Base-by-base conservation (phyloP, 2,888 invertebrate species). In the Leucania comma region DNA sequence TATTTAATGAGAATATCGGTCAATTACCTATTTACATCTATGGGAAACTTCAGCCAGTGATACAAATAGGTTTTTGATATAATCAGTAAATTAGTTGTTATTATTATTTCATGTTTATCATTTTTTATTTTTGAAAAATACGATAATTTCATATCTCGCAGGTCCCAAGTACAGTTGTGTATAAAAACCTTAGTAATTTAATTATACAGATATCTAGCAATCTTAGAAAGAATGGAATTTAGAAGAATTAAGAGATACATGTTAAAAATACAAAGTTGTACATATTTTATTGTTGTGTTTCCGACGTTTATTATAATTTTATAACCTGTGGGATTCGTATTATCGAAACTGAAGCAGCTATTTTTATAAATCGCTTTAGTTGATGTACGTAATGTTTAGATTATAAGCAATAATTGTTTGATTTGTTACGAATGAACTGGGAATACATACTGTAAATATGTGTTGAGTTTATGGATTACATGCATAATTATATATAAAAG, bases 311-410 rank as follows among this genome's bases (percentile, higher is more conserved):
- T 75, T 63, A 67, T 72, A 66, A 61, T 75, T 71, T 67, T 63
- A 64, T 63, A 26, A 67, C 54, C 58, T 78, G 70, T 75, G 81
- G 54, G 74, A 77, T 8, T 48, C 67, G 65, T 78, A 74, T 78
- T 82, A 67, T 54, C 26, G 62, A 59, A 82, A 77, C 57, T 59
- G 71, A 63, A 72, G 75, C 83, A 81, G 79, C 83, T 83, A 60
- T 74, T 75, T 76, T 80, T 64, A 63, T 80, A 53, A 70, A 75
- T 70, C 50, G 69, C 75, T 83, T 87, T 82, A 81, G 75, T 82
- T 83, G 54, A 73, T 64, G 68, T 42, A 42, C 17, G 38, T 80
- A 72, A 48, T 59, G 65, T 69, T 54, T 85, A 83, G 70, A 63
- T 63, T 67, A 29, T 79, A 83, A 86, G 80, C 57, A 78, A 81